Evolutionary conservation across 2,888 invertebrate genomes (phyloP).

Genomic region (Zhuqinia jingwanae): DNA sequence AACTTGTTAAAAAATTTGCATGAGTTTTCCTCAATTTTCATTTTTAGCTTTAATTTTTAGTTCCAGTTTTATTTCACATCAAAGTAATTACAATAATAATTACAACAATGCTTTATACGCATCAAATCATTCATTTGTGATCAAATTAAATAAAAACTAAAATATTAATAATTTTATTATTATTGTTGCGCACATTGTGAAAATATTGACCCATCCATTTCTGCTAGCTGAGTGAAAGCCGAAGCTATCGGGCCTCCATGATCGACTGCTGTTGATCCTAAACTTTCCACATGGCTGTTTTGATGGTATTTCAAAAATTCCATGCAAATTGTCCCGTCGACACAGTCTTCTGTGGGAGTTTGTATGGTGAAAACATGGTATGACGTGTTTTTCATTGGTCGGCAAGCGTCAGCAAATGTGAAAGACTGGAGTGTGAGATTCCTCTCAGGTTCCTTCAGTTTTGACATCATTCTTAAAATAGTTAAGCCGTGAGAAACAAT

Average conservation of each 20-base stretch:
- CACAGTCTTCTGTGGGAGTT: conserved; percentile 1
- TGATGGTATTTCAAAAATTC: conserved; percentile 56
- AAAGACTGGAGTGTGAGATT: conserved; percentile 28
- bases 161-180: too few species aligned
- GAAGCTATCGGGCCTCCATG: conserved; percentile 35
- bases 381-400: conserved; percentile 54
- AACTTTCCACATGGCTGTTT: conserved; percentile 28
- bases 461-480: conserved; percentile 42
- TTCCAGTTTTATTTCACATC: too few species aligned
- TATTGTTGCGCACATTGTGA: conserved; percentile 40
- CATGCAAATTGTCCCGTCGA: conserved; percentile 37
- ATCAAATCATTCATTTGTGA: too few species aligned
- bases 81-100: too few species aligned
- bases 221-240: conserved; percentile 16
- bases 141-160: too few species aligned
- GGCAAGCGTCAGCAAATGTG: not conserved
- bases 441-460: conserved; percentile 7
- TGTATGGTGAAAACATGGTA: conserved; percentile 59
- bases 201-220: conserved; percentile 10
- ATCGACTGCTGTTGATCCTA: conserved; percentile 11
- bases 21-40: too few species aligned
- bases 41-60: too few species aligned
- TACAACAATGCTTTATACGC: too few species aligned
- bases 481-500: conserved; percentile 68
- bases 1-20: too few species aligned